Percentiles rank a stretch among this genome's conserved stretches.
phyloP scores from a whole-genome alignment of 37 sponge, comb jelly and placozoan genomes.

The Tethya wilhelma region DNA sequence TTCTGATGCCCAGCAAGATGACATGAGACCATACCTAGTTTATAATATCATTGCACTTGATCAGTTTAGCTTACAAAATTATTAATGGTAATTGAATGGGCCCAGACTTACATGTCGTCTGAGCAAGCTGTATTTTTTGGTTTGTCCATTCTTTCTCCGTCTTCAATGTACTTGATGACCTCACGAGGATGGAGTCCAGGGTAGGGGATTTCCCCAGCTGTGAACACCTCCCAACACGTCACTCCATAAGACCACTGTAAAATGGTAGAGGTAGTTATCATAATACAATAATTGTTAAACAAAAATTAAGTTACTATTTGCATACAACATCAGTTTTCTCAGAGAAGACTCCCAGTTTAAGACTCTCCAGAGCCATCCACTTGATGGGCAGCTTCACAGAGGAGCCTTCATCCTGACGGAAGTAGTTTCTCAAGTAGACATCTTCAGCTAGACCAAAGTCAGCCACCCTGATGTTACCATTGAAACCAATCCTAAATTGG shows the following conservation, averaged over 20 bases:
- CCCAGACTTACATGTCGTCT: conserved; percentile 58
- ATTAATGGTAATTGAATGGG: too few species aligned
- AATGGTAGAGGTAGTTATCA: neutral
- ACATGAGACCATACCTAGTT: too few species aligned
- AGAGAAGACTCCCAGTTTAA: conserved; percentile 9
- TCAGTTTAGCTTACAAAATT: too few species aligned
- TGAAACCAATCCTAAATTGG: neutral
- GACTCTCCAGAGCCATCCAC: conserved; percentile 41
- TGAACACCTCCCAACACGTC: conserved; percentile 64
- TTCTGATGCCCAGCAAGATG: too few species aligned
- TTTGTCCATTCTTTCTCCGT: conserved; percentile 4
- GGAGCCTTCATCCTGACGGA: conserved; percentile 1
- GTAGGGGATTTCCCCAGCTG: conserved; percentile 52
- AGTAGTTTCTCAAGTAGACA: conserved; percentile 22
- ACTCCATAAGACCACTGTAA: conserved; percentile 65
- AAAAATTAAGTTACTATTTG: neutral
- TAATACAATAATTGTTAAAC: neutral
- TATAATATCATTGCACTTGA: too few species aligned
- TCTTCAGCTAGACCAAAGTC: conserved; percentile 25
- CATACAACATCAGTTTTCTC: conserved; percentile 31
- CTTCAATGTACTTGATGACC: conserved; percentile 8
- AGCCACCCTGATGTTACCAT: conserved; percentile 12
- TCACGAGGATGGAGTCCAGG: conserved; percentile 30
- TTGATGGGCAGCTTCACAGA: conserved; percentile 19
- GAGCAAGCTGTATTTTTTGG: conserved; percentile 43